Evolutionary conservation across 2,888 invertebrate species (phyloP).

Genomic region (Stenchaetothrips biformis): DNA sequence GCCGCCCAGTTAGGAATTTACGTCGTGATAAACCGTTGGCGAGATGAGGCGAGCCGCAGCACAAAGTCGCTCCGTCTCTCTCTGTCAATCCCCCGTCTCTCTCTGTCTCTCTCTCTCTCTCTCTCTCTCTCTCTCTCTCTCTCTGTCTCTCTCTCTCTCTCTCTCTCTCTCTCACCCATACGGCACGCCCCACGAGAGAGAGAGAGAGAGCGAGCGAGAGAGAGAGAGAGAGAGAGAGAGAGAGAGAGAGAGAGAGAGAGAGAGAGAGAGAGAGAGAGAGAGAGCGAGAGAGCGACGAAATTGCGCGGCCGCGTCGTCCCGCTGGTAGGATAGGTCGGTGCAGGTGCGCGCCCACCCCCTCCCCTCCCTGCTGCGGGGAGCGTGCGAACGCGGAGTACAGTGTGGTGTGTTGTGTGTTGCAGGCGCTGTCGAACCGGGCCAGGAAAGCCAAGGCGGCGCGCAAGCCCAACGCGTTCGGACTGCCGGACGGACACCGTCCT

Average conservation of each 20-base stretch:
- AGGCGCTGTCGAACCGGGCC: slow-evolving; percentile 82
- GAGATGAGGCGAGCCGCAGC: neutral
- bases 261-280: neutral
- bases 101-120: neutral
- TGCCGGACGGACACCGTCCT: slow-evolving; percentile 74
- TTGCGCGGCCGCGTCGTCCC: too few species aligned
- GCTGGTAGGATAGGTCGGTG: too few species aligned
- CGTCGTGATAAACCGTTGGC: neutral
- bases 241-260: slow-evolving; percentile 21
- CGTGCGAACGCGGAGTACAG: too few species aligned
- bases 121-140: neutral
- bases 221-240: slow-evolving; percentile 28
- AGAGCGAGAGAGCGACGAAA: neutral
- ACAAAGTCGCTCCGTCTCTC: neutral
- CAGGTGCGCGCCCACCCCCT: too few species aligned
- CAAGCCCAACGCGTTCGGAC: slow-evolving; percentile 69
- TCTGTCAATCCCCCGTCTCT: neutral
- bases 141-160: neutral
- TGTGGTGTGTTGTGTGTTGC: slow-evolving; percentile 40
- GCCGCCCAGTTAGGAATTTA: neutral
- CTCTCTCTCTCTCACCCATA: neutral
- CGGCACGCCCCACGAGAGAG: too few species aligned
- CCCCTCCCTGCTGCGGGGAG: too few species aligned
- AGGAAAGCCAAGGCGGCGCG: slow-evolving; percentile 75
- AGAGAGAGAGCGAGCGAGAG: slow-evolving; percentile 25